A percentile compares a stretch with the other conserved stretches of the same genome.
phyloP scores from a whole-genome alignment of 2,797 vertebrate species.

The Poeciliopsis presidionis region DNA sequence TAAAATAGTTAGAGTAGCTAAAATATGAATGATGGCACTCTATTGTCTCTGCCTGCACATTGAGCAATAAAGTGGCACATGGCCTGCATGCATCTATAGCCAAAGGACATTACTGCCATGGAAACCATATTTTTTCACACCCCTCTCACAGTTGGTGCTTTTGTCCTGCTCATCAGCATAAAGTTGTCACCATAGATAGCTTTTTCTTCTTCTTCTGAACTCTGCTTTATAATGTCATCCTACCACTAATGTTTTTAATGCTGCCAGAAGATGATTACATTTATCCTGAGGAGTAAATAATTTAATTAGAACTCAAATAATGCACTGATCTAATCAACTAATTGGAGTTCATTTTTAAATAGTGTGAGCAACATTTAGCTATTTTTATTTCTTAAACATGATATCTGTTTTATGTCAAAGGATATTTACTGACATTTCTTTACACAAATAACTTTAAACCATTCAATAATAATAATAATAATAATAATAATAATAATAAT shows the following conservation, averaged over 20 bases:
- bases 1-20: constrained; percentile 45
- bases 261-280: constrained; percentile 6
- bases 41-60: constrained; percentile 33
- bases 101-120: constrained; percentile 61
- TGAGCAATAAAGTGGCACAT: constrained; percentile 33
- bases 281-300: neutral
- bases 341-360: neutral
- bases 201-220: neutral
- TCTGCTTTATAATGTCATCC: neutral
- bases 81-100: constrained; percentile 38
- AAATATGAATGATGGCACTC: constrained; percentile 60
- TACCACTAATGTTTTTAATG: constrained; percentile 17
- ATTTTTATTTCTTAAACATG: neutral
- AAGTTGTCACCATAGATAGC: constrained; percentile 19
- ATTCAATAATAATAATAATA: neutral
- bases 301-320: neutral
- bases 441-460: neutral
- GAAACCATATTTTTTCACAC: constrained; percentile 64
- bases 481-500: neutral
- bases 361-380: neutral
- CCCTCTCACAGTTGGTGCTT: constrained; percentile 30
- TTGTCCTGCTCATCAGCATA: constrained; percentile 31
- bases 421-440: neutral
- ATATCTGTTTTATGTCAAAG: neutral
- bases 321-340: neutral